Evolutionary conservation across 1,140 invertebrate genomes (phyloP).

Genomic region (Calephelis virginiensis): DNA sequence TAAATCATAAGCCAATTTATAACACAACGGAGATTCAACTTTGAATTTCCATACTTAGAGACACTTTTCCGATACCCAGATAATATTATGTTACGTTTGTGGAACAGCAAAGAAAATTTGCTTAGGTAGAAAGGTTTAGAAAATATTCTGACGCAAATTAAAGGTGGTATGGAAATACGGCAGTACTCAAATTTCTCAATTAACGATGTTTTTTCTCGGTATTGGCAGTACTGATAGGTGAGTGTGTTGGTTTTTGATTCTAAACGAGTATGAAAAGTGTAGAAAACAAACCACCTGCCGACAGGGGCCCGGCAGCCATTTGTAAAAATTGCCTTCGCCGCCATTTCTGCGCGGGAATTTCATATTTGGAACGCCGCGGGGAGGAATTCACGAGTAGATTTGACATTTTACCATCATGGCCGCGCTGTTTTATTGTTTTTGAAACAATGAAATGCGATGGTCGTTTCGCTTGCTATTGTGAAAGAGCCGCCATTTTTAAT

Average conservation of each 20-base stretch:
- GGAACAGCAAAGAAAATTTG: conserved; percentile 37
- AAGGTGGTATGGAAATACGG: conserved; percentile 49
- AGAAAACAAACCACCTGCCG: conserved; percentile 59
- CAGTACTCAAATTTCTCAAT: conserved; percentile 47
- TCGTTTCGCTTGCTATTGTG: conserved; percentile 60
- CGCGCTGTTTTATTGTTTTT: conserved; percentile 67
- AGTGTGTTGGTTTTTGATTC: conserved; percentile 34
- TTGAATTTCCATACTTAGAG: conserved; percentile 36
- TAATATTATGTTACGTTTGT: conserved; percentile 3
- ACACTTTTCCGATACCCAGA: conserved; percentile 25
- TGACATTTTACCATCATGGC: conserved; percentile 70
- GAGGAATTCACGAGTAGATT: conserved; percentile 65
- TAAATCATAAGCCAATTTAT: conserved; percentile 53
- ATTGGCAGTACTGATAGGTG: neutral
- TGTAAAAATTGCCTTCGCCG: conserved; percentile 73
- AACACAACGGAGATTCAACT: conserved; percentile 47
- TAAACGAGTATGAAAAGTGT: conserved; percentile 44
- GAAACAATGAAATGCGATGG: conserved; percentile 66
- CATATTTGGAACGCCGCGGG: conserved; percentile 72
- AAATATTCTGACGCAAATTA: conserved; percentile 69
- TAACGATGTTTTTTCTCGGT: conserved; percentile 16
- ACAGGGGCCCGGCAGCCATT: conserved; percentile 66
- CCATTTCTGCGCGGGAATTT: conserved; percentile 72
- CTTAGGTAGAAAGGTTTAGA: conserved; percentile 66
- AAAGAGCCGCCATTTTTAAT: conserved; percentile 71